Percentiles rank a stretch among this genome's conserved stretches.
phyloP scores from a whole-genome alignment of 2,113 vertebrate species.

The Marmota monax region DNA sequence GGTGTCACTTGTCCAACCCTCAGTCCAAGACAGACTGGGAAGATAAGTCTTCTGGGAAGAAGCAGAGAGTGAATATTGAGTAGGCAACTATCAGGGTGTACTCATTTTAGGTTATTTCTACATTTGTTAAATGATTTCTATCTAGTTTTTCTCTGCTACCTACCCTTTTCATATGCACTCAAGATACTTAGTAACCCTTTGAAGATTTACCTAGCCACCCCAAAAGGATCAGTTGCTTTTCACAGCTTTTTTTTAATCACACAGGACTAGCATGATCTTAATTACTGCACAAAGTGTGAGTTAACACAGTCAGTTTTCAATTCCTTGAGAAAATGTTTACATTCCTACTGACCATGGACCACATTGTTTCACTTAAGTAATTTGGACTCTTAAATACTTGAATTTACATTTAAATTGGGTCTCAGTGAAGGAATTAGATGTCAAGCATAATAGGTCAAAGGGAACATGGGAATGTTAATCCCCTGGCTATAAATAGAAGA shows the following conservation, averaged over 20 bases:
- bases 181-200: neutral
- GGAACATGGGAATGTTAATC: conserved; percentile 81
- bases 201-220: conserved; percentile 30
- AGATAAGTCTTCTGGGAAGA: conserved; percentile 9
- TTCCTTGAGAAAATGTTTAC: conserved; percentile 53
- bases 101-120: neutral
- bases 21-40: neutral
- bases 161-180: neutral
- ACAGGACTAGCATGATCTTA: neutral
- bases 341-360: conserved; percentile 31
- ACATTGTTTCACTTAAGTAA: conserved; percentile 32
- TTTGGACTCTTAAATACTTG: conserved; percentile 59
- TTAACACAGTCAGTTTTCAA: conserved; percentile 39
- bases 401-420: conserved; percentile 77
- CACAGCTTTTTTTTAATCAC: neutral
- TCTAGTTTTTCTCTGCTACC: neutral
- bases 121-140: neutral
- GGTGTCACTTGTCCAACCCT: neutral
- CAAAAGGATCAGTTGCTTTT: neutral
- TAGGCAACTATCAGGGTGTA: neutral
- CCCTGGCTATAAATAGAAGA: conserved; percentile 77
- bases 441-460: conserved; percentile 74
- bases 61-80: neutral
- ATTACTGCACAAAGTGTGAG: neutral
- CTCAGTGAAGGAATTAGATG: conserved; percentile 71